Evolutionary conservation across 2,113 vertebrate species (phyloP), one percentile per base, ranked within the genome.

Genomic region (Pagrus major): DNA sequence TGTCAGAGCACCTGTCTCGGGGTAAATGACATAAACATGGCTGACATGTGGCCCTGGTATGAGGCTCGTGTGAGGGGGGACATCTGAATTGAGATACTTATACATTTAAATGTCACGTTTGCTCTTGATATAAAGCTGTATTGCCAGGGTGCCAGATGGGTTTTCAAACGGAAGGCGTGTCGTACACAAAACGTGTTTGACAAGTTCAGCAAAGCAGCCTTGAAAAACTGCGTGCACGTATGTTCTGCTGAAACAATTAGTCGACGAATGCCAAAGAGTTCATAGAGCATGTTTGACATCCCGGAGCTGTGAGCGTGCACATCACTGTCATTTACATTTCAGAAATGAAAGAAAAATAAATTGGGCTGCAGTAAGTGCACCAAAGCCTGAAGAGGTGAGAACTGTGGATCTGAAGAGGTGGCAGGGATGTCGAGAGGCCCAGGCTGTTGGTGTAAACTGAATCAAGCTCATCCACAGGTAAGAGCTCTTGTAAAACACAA

Each of bases 161-260:
- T 70, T 82, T 74, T 74, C 25, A 75, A 64, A 49, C 16, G 49
- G 16, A 44, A 72, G 60, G 37, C 63, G 21, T 31, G 25, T 71
- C 76, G 51, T n/a, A 29, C 12, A 42, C 1, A 52, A 41, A 83
- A 47, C 21, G 29, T 52, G 80, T 83, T 86, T 88, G 76, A 81
- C 69, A 80, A 80, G 68, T 78, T 83, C 61, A 60, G 71, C 39
- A 72, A 72, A 65, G 64, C 52, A 25, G 11, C 61, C 35, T 14
- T 7, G 67, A 41, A 55, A n/a, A n/a, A 60, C 37, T 61, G 67
- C 5, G 51, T 61, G 18, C 49, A 27, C 33, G n/a, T 39, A 31
- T 54, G 64, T 64, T 7, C 67, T 44, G 21, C 59, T 29, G 68
- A 69, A 73, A 77, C 52, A 81, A 85, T 87, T 71, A 76, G 66